Evolutionary conservation across 1,140 invertebrate species (phyloP).

Genomic region (Aphis gossypii): DNA sequence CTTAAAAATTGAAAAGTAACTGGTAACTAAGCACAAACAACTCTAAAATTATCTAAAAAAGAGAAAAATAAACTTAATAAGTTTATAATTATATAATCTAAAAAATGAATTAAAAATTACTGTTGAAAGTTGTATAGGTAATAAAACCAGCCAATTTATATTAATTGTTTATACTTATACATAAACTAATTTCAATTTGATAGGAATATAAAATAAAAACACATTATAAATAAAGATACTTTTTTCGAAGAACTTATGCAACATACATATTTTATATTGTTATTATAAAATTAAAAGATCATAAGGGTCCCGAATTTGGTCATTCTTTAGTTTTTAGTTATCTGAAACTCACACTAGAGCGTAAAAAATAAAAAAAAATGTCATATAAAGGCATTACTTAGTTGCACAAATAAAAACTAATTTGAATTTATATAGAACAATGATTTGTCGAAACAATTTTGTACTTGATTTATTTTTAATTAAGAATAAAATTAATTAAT

Average conservation of each 20-base stretch:
- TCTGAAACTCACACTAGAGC: accelerated
- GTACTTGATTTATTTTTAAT: too few relatives aligned
- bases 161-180: not conserved
- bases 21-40: not conserved
- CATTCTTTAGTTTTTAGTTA: not conserved
- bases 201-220: not conserved
- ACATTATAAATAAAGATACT: not conserved
- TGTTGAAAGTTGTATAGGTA: not conserved
- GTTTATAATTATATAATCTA: not conserved
- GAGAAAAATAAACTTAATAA: not conserved
- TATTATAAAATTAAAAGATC: too few relatives aligned
- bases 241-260: not conserved
- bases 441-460: too few relatives aligned
- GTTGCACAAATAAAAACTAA: not conserved
- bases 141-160: not conserved
- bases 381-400: too few relatives aligned
- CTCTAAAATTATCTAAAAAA: not conserved
- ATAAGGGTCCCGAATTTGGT: not conserved
- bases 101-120: too few relatives aligned
- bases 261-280: too few relatives aligned
- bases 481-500: too few relatives aligned
- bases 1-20: not conserved
- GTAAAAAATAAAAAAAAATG: not conserved
- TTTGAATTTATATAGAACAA: not conserved
- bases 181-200: not conserved